Evolutionary conservation across 2,113 vertebrate species (phyloP), one percentile per base, ranked within the genome.

Genomic region (Sterna hirundo): DNA sequence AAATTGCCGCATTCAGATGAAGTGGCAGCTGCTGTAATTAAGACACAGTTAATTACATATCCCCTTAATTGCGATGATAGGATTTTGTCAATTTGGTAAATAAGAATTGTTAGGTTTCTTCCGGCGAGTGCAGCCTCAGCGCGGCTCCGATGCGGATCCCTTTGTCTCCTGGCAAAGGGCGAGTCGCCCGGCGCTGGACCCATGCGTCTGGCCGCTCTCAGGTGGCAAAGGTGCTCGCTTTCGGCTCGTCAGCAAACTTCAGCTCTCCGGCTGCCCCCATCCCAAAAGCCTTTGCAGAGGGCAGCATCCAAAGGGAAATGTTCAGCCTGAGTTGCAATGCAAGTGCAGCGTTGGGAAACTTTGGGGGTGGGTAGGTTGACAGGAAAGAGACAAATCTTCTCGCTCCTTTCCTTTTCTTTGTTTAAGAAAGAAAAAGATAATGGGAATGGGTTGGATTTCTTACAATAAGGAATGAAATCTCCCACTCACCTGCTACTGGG

Each of bases 1-100:
- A 98, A 98, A 98, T 98, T 98, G 97, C 97, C 83, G 96, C 97
- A 97, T 98, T 98, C 97, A 98, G 93, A 97, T 97, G 94, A 98
- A 98, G 97, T 97, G 98, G 97, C 98, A 98, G 98, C 98, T 98
- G 98, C 98, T 98, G 97, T 98, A 98, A 98, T 98, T 98, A 98
- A 98, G 98, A 98, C 96, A 98, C 96, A 98, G 97, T 98, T 98
- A 98, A 98, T 98, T 98, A 98, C 98, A 98, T 97, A 83, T 96
- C 97, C 96, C 94, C 97, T 98, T 98, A 98, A 98, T 98, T 98
- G 98, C 97, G 65, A 96, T 98, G 97, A 98, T 98, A 97, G 97
- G 97, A 98, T 98, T 98, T 98, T 97, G 98, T 98, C 97, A 98
- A 96, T 98, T 98, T 97, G 86, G 97, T 98, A 98, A 98, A 98